These are phyloP conservation scores for Clarias batrachus DNA, from an alignment of 2,113 vertebrate genomes.

Conservation along the genomic window DNA sequence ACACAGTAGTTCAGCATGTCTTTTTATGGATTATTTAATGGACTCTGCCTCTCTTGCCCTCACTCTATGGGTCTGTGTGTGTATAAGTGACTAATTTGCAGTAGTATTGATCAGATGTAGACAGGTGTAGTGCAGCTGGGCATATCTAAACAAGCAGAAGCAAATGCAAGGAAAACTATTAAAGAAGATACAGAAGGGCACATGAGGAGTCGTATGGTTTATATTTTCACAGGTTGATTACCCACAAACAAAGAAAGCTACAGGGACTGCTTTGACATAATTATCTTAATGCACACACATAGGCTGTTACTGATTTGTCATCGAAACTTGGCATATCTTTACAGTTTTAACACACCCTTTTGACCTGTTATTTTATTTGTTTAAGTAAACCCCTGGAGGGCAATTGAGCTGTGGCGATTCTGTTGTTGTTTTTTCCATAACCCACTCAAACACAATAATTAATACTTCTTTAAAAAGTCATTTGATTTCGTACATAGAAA, in stretches of 20 bases:
- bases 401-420: background rate
- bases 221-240: background rate
- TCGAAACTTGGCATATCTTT: background rate
- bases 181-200: background rate
- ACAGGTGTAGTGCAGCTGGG: conserved; percentile 74
- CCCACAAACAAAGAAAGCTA: background rate
- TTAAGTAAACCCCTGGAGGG: background rate
- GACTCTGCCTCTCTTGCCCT: conserved; percentile 30
- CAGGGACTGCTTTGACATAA: background rate
- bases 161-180: conserved; percentile 9
- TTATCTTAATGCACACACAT: background rate
- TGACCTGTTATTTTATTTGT: background rate
- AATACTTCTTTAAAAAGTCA: background rate
- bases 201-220: background rate
- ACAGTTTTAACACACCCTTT: background rate
- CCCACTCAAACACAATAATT: background rate
- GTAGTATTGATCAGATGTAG: conserved; percentile 72
- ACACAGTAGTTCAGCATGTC: conserved; percentile 28
- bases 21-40: conserved; percentile 51
- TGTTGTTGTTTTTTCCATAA: background rate
- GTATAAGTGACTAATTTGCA: conserved; percentile 77
- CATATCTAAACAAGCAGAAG: conserved; percentile 71
- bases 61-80: conserved; percentile 59
- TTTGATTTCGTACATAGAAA: background rate
- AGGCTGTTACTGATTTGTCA: background rate